Evolutionary conservation across 2,113 vertebrate genomes (phyloP).

Genomic region (Willisornis vidua): DNA sequence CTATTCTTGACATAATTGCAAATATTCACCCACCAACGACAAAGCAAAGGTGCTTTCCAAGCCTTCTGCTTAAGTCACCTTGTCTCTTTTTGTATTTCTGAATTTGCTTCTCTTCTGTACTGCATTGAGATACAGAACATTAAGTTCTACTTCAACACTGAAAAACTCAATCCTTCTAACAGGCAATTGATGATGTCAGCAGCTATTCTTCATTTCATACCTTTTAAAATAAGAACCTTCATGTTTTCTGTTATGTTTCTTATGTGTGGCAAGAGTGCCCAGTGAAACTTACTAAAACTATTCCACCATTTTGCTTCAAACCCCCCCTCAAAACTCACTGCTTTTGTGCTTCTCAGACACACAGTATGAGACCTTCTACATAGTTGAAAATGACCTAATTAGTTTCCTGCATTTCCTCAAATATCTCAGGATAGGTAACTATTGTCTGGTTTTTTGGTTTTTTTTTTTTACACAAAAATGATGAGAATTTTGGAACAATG

Average conservation of each 20-base stretch:
- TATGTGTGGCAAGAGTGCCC: neutral
- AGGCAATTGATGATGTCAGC: neutral
- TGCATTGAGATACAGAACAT: neutral
- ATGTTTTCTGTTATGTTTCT: neutral
- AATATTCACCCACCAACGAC: neutral
- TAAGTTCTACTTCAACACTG: neutral
- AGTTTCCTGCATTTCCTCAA: neutral
- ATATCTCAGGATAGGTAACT: neutral
- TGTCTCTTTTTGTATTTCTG: neutral
- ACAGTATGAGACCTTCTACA: accelerated
- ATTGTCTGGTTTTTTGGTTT: neutral
- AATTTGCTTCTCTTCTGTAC: neutral
- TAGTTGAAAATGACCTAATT: neutral
- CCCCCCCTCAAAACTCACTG: neutral
- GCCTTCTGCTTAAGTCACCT: neutral
- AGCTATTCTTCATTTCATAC: neutral
- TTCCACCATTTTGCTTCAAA: neutral
- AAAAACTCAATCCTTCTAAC: neutral
- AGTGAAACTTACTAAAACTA: neutral
- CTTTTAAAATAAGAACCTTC: neutral
- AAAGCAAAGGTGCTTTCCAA: neutral
- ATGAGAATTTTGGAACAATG: neutral
- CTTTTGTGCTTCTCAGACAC: neutral
- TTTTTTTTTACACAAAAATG: neutral
- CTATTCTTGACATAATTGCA: neutral